These are phyloP conservation scores for Eurytoma californica DNA, from an alignment of 2,888 invertebrate species.

Conservation along the genomic window DNA sequence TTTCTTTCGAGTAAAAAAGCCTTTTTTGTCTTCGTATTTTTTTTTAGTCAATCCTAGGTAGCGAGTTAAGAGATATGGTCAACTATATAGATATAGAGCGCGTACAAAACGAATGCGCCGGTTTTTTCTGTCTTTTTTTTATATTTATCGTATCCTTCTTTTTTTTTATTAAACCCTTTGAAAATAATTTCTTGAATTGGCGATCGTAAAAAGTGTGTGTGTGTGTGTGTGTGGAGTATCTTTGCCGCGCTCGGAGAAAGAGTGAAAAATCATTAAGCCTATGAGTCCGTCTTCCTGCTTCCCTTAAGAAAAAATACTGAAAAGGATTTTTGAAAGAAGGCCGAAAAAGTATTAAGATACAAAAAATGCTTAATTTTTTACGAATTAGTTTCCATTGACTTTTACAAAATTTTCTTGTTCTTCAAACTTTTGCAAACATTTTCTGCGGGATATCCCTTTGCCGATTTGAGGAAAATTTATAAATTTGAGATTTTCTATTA, in stretches of 20 bases:
- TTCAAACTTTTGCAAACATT: no score
- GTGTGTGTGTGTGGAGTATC: background rate
- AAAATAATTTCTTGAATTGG: constrained; percentile 26
- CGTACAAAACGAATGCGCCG: constrained; percentile 31
- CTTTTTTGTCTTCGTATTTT: constrained; percentile 49
- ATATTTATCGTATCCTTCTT: background rate
- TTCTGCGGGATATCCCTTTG: no score
- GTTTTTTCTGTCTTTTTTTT: constrained; percentile 4
- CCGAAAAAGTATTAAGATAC: no score
- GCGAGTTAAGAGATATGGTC: constrained; percentile 69
- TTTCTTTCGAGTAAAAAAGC: constrained; percentile 67
- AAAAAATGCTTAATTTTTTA: no score
- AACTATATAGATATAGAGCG: constrained; percentile 48
- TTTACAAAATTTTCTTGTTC: no score
- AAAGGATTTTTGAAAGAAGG: no score
- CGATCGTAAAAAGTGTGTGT: constrained; percentile 25
- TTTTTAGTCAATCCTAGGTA: constrained; percentile 62
- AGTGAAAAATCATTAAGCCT: constrained; percentile 29
- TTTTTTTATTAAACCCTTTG: constrained; percentile 7
- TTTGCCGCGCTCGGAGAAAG: background rate
- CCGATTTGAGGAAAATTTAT: no score
- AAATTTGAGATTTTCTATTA: no score
- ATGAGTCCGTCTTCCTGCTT: background rate
- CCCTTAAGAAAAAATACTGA: no score
- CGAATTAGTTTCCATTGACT: no score